Evolutionary conservation across 2,888 invertebrate species (phyloP).

Genomic region (Sphaerophoria taeniata): DNA sequence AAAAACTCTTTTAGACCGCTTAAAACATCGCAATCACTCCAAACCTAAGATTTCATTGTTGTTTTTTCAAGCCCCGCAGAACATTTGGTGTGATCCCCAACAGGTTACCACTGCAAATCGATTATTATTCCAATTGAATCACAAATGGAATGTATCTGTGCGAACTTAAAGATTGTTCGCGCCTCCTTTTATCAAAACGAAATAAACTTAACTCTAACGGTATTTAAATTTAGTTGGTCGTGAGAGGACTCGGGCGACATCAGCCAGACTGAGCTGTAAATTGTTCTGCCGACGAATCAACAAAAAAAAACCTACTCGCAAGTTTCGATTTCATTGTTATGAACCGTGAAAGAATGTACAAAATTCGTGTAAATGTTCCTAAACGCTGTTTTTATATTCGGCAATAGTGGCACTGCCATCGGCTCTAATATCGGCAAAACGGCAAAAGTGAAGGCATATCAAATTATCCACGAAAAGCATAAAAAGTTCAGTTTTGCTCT

Average conservation of each 20-base stretch:
- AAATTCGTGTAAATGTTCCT: constrained; percentile 52
- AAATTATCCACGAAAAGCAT: too few relatives aligned
- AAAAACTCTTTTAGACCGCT: constrained; percentile 58
- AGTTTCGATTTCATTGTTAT: constrained; percentile 23
- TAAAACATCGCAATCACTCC: constrained; percentile 67
- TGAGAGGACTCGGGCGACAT: constrained; percentile 73
- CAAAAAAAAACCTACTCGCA: constrained; percentile 23
- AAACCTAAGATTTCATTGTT: constrained; percentile 69
- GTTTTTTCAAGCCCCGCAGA: constrained; percentile 61
- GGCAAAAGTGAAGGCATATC: too few relatives aligned
- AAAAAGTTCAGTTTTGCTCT: too few relatives aligned
- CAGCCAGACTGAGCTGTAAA: constrained; percentile 46
- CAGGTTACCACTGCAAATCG: constrained; percentile 63
- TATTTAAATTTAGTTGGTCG: constrained; percentile 72
- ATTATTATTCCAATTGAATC: constrained; percentile 57
- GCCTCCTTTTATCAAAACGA: constrained; percentile 39
- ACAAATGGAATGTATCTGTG: constrained; percentile 64
- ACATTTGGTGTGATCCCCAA: constrained; percentile 27
- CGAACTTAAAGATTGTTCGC: constrained; percentile 23
- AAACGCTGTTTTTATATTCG: background rate
- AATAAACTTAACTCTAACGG: constrained; percentile 52
- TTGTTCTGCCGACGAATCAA: constrained; percentile 51
- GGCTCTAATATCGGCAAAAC: constrained; percentile 51
- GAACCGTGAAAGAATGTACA: constrained; percentile 32
- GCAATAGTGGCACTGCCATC: constrained; percentile 23